Conservation (phyloP, 2,888 invertebrate species). For the Meiosimyza decipiens region DNA sequence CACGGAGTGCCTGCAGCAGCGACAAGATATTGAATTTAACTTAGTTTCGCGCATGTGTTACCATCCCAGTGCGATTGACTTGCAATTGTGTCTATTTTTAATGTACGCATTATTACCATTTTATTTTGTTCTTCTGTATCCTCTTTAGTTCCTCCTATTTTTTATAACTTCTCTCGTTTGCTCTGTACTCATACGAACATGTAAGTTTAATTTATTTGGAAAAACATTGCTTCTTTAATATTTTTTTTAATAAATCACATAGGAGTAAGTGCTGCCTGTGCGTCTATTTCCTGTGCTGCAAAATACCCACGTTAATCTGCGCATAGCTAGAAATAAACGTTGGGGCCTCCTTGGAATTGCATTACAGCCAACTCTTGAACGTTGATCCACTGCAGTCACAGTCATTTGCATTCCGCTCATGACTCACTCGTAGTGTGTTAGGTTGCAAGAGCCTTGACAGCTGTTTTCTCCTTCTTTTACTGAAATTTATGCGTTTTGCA, state of each 20-base stretch:
- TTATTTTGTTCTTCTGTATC: slow-evolving; percentile 1
- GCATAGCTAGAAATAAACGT: neutral
- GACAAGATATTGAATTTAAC: neutral
- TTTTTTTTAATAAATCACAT: slow-evolving; percentile 19
- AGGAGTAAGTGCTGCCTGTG: slow-evolving; percentile 14
- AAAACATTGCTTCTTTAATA: neutral
- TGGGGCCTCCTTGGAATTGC: neutral
- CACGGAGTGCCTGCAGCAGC: slow-evolving; percentile 32
- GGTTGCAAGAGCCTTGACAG: slow-evolving; percentile 21
- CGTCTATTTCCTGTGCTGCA: slow-evolving; percentile 7
- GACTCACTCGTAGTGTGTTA: slow-evolving; percentile 18
- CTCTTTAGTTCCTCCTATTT: neutral
- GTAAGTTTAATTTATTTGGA: no score
- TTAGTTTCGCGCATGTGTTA: slow-evolving; percentile 21
- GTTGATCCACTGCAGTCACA: slow-evolving; percentile 25
- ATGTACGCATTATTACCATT: slow-evolving; percentile 25
- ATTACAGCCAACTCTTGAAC: neutral
- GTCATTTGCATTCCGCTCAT: slow-evolving; percentile 13
- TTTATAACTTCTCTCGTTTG: neutral
- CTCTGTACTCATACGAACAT: no score
- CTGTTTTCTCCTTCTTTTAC: slow-evolving; percentile 24
- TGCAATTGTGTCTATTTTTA: slow-evolving; percentile 35
- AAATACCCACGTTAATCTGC: neutral
- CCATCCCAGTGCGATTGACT: slow-evolving; percentile 16
- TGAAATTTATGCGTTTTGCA: neutral